Conservation (phyloP, 2,113 vertebrate genomes). For the Anolis carolinensis region DNA sequence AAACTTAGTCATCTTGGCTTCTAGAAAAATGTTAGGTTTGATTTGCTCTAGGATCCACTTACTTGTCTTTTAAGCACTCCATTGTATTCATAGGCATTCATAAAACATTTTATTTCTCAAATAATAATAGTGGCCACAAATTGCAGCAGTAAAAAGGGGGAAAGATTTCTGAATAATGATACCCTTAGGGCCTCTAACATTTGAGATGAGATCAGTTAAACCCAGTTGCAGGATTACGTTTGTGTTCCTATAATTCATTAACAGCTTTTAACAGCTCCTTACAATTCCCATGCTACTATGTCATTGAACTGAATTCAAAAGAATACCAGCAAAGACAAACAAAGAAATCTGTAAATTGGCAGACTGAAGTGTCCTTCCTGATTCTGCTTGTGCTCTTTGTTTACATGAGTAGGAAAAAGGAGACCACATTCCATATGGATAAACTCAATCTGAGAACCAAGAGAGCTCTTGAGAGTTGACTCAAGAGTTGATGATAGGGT, state of each 20-base stretch:
- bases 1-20: too few relatives aligned
- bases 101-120: neutral
- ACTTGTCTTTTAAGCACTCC: too few relatives aligned
- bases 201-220: conserved; percentile 13
- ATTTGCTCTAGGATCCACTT: too few relatives aligned
- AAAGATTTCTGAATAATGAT: neutral
- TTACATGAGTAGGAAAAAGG: too few relatives aligned
- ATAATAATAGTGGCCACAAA: neutral
- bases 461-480: too few relatives aligned
- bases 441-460: too few relatives aligned
- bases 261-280: conserved; percentile 14
- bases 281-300: neutral
- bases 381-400: neutral
- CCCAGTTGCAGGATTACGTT: conserved; percentile 4
- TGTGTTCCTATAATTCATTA: conserved; percentile 17
- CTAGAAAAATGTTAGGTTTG: too few relatives aligned
- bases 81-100: too few relatives aligned
- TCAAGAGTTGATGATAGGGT: too few relatives aligned
- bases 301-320: conserved; percentile 21
- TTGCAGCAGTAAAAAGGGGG: too few relatives aligned
- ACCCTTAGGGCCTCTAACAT: neutral
- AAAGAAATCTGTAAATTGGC: conserved; percentile 26
- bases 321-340: neutral
- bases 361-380: neutral
- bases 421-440: too few relatives aligned